Conservation (phyloP, 2,888 invertebrate species). For the Protula sp. region DNA sequence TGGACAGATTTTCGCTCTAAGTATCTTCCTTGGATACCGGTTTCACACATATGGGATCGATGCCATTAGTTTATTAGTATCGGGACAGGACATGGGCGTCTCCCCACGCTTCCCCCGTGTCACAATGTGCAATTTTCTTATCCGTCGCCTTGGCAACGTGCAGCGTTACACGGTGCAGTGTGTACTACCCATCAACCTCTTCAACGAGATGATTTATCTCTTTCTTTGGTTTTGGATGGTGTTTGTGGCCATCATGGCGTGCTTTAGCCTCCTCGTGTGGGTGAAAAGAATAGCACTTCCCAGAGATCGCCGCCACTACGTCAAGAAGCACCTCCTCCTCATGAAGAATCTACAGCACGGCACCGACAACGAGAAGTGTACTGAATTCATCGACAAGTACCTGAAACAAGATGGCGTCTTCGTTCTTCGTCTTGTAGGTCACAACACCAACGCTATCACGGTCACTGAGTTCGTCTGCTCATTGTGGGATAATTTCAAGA, state of each 20-base stretch:
- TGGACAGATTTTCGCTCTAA: conserved; percentile 37
- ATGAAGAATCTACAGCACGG: conserved; percentile 11
- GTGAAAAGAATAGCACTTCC: conserved; percentile 22
- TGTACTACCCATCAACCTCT: conserved; percentile 40
- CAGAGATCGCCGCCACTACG: conserved; percentile 17
- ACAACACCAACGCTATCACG: conserved; percentile 51
- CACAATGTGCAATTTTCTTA: conserved; percentile 52
- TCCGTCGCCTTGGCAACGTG: conserved; percentile 40
- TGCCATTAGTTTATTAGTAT: conserved; percentile 52
- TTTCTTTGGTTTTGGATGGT: conserved; percentile 58
- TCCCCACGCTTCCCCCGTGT: conserved; percentile 48
- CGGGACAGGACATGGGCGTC: conserved; percentile 47
- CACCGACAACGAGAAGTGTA: conserved; percentile 41
- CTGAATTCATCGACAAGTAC: conserved; percentile 37
- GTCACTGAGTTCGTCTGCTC: conserved; percentile 48
- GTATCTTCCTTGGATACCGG: conserved; percentile 23
- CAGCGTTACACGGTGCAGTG: conserved; percentile 54
- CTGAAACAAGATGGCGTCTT: conserved; percentile 52
- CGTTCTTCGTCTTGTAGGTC: conserved; percentile 47
- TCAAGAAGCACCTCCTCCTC: conserved; percentile 35
- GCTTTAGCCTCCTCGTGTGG: conserved; percentile 54
- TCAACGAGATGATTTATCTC: conserved; percentile 46
- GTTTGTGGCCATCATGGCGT: conserved; percentile 51
- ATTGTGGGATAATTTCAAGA: conserved; percentile 42
- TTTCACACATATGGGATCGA: conserved; percentile 42